Evolutionary conservation across 2,888 invertebrate species (phyloP).

Genomic region (Cyclophora albipunctata): DNA sequence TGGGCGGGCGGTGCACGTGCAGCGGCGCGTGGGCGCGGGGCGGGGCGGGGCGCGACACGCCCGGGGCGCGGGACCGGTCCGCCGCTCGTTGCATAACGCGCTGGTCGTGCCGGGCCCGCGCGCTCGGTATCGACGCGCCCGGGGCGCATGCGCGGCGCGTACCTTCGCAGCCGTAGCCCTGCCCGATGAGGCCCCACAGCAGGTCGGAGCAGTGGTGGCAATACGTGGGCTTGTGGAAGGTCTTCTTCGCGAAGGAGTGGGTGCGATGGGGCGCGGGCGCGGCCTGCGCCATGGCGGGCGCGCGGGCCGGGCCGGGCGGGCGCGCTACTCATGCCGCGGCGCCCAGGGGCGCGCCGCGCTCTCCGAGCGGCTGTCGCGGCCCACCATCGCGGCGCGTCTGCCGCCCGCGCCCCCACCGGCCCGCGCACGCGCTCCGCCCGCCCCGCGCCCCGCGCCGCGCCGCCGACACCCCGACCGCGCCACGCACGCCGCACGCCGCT

Average conservation of each 20-base stretch:
- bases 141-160: constrained; percentile 71
- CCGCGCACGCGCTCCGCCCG: constrained; percentile 30
- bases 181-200: constrained; percentile 99
- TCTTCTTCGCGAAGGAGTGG: constrained; percentile 99
- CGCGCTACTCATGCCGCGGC: constrained; percentile 75
- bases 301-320: constrained; percentile 70
- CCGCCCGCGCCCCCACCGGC: constrained; percentile 50
- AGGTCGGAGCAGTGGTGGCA: constrained; percentile 99
- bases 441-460: constrained; percentile 28
- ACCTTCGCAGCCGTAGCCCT: constrained; percentile 99
- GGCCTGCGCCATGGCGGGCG: constrained; percentile 75
- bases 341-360: constrained; percentile 76
- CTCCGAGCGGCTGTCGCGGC: constrained; percentile 75
- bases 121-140: constrained; percentile 61
- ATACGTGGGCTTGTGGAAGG: constrained; percentile 99
- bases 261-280: constrained; percentile 78
- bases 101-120: constrained; percentile 59
- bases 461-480: constrained; percentile 24
- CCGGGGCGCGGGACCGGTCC: constrained; percentile 60
- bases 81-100: constrained; percentile 46
- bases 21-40: constrained; percentile 14
- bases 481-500: constrained; percentile 30
- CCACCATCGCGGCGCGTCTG: constrained; percentile 75
- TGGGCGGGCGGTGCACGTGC: constrained; percentile 18
- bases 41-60: constrained; percentile 41